Evolutionary conservation across 2,113 vertebrate genomes (phyloP).

Genomic region (Onychostruthus taczanowskii): DNA sequence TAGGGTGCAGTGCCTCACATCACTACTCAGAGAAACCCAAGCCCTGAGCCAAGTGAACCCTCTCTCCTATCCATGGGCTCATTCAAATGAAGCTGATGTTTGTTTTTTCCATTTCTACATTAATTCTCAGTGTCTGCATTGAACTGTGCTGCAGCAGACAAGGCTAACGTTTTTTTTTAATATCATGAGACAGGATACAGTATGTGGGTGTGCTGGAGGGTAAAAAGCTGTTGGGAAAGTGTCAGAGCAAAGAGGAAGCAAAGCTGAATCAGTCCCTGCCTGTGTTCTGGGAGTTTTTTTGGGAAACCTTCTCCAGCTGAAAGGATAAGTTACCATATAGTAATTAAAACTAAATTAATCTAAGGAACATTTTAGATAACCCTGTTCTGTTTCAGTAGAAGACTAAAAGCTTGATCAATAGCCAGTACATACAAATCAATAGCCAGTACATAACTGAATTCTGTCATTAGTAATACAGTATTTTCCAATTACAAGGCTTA

Average conservation of each 20-base stretch:
- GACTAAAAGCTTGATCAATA: neutral
- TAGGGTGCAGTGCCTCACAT: neutral
- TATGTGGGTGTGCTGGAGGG: neutral
- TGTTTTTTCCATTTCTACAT: neutral
- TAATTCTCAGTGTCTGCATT: neutral
- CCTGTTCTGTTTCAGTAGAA: neutral
- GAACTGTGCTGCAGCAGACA: neutral
- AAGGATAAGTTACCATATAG: neutral
- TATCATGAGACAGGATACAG: neutral
- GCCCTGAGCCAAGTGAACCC: neutral
- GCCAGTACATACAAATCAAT: neutral
- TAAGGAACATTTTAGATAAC: neutral
- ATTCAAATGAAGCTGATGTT: neutral
- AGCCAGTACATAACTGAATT: neutral
- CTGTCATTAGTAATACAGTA: neutral
- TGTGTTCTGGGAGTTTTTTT: neutral
- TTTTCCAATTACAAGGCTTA: neutral
- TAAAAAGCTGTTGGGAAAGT: neutral
- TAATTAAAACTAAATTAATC: neutral
- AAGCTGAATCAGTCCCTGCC: neutral
- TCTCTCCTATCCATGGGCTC: neutral
- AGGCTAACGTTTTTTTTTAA: neutral
- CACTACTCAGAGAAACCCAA: neutral
- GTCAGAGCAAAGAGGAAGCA: neutral
- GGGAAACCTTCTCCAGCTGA: neutral